These are phyloP conservation scores for Calephelis virginiensis DNA, from an alignment of 1,140 invertebrate species.

Conservation along the genomic window DNA sequence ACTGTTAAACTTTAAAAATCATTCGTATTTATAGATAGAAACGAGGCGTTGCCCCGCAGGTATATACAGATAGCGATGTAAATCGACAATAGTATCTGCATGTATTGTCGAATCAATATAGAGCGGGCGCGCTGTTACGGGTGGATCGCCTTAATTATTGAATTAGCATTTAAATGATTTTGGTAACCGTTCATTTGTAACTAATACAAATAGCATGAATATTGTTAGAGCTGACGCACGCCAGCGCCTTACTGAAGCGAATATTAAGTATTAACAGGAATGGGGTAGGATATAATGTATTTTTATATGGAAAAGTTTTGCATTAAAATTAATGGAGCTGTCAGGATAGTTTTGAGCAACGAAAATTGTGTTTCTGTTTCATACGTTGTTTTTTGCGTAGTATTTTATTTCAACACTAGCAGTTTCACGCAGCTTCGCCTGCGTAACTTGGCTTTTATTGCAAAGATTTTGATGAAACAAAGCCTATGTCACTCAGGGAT, in stretches of 20 bases:
- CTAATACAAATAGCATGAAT: conserved; percentile 79
- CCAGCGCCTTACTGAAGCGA: conserved; percentile 47
- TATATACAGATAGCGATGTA: conserved; percentile 39
- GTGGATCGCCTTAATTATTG: conserved; percentile 75
- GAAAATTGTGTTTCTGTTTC: neutral
- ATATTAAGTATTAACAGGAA: conserved; percentile 44
- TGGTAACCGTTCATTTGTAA: conserved; percentile 79
- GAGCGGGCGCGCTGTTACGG: conserved; percentile 53
- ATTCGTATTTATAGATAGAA: conserved; percentile 18
- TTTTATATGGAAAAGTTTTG: neutral
- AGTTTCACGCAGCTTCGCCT: too few species aligned
- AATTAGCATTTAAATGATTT: conserved; percentile 80
- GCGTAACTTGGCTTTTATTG: too few species aligned
- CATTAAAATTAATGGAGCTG: neutral
- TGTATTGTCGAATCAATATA: conserved; percentile 40
- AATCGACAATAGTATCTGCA: conserved; percentile 37
- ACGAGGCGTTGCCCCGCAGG: conserved; percentile 20
- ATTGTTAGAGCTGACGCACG: conserved; percentile 57
- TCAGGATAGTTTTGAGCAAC: neutral
- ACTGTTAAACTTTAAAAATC: too few species aligned
- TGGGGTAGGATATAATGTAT: conserved; percentile 13
- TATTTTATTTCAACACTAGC: too few species aligned
- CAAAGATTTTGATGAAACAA: too few species aligned
- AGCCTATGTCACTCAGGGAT: too few species aligned
- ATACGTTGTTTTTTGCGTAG: neutral